Percentiles rank a stretch among this genome's conserved stretches.
phyloP scores from a whole-genome alignment of 1,140 invertebrate genomes.

The Microplitis mediator region DNA sequence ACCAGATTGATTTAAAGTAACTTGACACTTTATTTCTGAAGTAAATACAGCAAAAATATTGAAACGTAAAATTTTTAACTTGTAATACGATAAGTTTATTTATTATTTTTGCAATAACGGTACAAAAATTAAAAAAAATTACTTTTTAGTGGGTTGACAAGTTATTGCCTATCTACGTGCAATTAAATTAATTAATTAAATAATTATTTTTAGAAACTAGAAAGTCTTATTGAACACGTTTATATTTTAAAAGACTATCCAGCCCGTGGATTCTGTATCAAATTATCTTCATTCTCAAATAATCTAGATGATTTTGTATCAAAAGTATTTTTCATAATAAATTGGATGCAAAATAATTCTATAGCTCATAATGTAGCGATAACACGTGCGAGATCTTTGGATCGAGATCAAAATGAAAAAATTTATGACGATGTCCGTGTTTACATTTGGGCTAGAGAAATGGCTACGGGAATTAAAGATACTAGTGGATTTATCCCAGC shows the following conservation, averaged over 20 bases:
- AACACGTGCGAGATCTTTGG: constrained; percentile 61
- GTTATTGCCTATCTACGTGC: too few species aligned
- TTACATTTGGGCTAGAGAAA: constrained; percentile 70
- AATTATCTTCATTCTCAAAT: constrained; percentile 55
- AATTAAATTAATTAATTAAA: too few species aligned
- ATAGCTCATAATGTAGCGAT: constrained; percentile 75
- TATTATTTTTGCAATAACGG: too few species aligned
- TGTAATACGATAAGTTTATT: too few species aligned
- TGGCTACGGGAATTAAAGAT: constrained; percentile 63
- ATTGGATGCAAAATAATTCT: constrained; percentile 64
- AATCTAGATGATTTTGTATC: constrained; percentile 48
- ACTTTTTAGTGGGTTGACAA: too few species aligned
- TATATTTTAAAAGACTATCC: constrained; percentile 64
- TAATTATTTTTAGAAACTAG: constrained; percentile 43
- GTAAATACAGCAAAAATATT: too few species aligned
- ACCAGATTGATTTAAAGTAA: too few species aligned
- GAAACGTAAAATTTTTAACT: too few species aligned
- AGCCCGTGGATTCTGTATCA: constrained; percentile 69
- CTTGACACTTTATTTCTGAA: too few species aligned
- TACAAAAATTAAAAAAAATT: too few species aligned
- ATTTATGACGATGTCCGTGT: constrained; percentile 61
- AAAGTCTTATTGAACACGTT: constrained; percentile 57
- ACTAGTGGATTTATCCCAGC: constrained; percentile 67
- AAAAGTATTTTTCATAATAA: constrained; percentile 60
- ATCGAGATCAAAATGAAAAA: constrained; percentile 21